phyloP scores from a whole-genome alignment of 2,113 vertebrate species.

The Solea solea region DNA sequence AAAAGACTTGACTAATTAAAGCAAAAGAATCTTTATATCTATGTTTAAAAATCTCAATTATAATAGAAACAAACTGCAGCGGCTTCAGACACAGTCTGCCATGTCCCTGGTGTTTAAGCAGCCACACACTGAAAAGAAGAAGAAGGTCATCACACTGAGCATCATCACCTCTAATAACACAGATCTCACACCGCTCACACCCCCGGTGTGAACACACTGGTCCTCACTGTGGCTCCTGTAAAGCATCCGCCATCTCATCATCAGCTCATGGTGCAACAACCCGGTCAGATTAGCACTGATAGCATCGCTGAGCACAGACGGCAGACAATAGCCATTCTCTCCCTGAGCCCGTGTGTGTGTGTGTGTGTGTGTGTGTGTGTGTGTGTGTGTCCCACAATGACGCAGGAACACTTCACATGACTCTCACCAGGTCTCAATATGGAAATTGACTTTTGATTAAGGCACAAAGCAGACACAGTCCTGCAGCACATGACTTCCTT shows the following conservation, averaged over 20 bases:
- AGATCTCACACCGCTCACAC: neutral
- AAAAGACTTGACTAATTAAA: neutral
- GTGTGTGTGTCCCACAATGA: constrained; percentile 3
- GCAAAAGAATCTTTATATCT: neutral
- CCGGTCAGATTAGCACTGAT: constrained; percentile 54
- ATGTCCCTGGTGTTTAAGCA: neutral
- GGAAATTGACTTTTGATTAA: constrained; percentile 22
- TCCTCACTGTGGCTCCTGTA: constrained; percentile 29
- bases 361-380: no score
- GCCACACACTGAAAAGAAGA: neutral
- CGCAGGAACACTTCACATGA: constrained; percentile 27
- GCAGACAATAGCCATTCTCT: constrained; percentile 55
- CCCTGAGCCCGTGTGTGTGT: no score
- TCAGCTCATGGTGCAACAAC: constrained; percentile 43
- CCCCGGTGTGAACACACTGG: constrained; percentile 17
- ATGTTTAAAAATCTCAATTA: neutral
- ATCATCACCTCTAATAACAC: neutral
- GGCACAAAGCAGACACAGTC: neutral
- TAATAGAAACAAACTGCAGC: neutral
- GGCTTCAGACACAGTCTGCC: no score
- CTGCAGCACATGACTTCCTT: constrained; percentile 9
- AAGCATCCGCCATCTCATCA: constrained; percentile 19
- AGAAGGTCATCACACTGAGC: constrained; percentile 13
- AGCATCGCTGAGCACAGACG: constrained; percentile 37
- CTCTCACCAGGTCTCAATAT: constrained; percentile 28